phyloP scores from a whole-genome alignment of 35 echinoderm and acorn worm species.

The Apostichopus parvimensis region DNA sequence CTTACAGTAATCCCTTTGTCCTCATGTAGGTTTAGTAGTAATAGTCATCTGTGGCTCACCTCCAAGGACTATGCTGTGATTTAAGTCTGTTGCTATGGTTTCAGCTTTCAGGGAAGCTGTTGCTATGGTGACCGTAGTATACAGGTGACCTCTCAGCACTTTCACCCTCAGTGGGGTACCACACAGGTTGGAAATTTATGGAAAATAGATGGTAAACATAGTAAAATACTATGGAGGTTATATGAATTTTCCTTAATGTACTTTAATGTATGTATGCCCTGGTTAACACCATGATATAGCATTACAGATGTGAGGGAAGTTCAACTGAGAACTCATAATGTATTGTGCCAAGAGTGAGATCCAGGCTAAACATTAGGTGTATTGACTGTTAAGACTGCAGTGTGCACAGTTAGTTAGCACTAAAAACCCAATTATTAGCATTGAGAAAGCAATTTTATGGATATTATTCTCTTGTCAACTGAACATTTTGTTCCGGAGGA shows the following conservation, averaged over 20 bases:
- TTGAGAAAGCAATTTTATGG: no score
- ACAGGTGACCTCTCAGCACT: constrained; percentile 33
- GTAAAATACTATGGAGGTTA: background rate
- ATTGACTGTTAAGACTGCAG: background rate
- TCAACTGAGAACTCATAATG: background rate
- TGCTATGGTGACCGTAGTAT: background rate
- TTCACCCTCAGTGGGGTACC: constrained; percentile 1
- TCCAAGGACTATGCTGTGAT: background rate
- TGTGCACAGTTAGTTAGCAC: no score
- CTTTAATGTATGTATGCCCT: background rate
- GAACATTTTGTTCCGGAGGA: no score
- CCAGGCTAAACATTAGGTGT: background rate
- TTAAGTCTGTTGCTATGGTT: constrained; percentile 27
- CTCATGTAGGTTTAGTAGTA: no score
- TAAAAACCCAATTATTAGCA: no score
- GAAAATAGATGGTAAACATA: background rate
- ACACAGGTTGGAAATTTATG: constrained; percentile 9
- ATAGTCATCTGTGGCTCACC: background rate
- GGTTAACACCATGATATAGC: background rate
- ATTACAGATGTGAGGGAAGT: background rate
- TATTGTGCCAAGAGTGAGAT: background rate
- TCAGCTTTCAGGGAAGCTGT: background rate
- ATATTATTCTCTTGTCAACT: no score
- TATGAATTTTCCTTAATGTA: background rate
- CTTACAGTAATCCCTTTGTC: no score